Evolutionary conservation across 2,113 vertebrate genomes (phyloP), one percentile per base, ranked within the genome.

Genomic region (Psilopsiagon aurifrons): DNA sequence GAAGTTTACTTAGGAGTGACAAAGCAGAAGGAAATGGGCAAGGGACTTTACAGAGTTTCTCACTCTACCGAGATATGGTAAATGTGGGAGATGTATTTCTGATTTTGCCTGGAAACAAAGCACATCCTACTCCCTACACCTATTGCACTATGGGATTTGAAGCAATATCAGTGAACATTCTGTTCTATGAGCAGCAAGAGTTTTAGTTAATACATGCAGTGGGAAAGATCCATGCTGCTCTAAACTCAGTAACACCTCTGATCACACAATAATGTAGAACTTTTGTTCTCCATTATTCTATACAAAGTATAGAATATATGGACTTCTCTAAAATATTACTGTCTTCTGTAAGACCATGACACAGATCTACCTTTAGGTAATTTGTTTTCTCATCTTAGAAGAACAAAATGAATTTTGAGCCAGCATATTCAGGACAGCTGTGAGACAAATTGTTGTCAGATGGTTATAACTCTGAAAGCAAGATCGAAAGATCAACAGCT

Each of bases 1-100:
- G 96, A 97, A 96, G 88, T 95, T 95, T 92, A 78, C 76, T 81
- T 73, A 92, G 90, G 85, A 66, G 64, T 78, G 83, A 92, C 90
- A 96, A 96, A 96, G 96, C 88, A 95, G 92, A 97, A 95, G 96
- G 95, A 96, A 97, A 93, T 7, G 57, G 76, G 33, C 46, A 88
- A 75, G 95, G 96, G 95, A 96, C 90, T 97, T 94, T 57, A 96
- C 95, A 95, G 95, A 90, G 44, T 97, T 96, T 94, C 86, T 93
- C 59, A 90, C 13, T 94, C 80, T 55, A 6, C 31, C 0, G 9
- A 90, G 88, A 88, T 75, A 92, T n/a, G 60, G 68, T 74, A 83
- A 95, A 25, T 64, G 67, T 60, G 49, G 41, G 62, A 93, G 57
- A 92, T 31, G 1, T 27, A 44, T 62, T 90, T 93, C 82, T 94